Percentiles rank a stretch among this genome's conserved stretches.
Conservation (phyloP, 2,113 vertebrate species). For the Nansenia antarctica region DNA sequence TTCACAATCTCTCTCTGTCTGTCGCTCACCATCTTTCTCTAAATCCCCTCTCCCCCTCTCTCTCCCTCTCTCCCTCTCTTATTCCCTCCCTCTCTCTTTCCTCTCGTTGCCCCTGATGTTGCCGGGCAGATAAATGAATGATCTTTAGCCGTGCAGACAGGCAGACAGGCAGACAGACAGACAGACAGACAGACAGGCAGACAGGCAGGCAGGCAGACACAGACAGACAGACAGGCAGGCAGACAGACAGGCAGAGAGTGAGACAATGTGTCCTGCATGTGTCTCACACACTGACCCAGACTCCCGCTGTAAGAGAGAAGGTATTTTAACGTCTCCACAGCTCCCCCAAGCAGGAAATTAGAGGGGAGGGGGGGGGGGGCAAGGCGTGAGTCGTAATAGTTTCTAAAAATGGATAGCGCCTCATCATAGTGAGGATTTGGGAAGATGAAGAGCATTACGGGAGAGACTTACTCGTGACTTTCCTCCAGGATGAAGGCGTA, state of each 20-base stretch:
- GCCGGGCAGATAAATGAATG: too few species aligned
- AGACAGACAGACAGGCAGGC: too few species aligned
- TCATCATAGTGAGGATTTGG: neutral
- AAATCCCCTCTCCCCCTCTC: neutral
- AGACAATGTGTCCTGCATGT: neutral
- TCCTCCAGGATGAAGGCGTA: neutral
- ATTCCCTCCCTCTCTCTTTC: neutral
- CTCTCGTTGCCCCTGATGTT: neutral
- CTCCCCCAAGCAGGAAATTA: neutral
- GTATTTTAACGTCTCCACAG: neutral
- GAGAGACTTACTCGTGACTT: neutral
- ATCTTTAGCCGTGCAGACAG: too few species aligned
- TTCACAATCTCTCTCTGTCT: neutral
- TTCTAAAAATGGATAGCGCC: neutral
- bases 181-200: too few species aligned
- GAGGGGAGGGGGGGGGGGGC: neutral
- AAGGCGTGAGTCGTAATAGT: neutral
- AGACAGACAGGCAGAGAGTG: too few species aligned
- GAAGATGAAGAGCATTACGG: neutral
- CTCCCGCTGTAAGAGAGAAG: neutral
- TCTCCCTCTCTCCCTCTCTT: neutral
- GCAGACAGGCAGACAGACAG: too few species aligned
- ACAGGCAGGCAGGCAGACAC: too few species aligned
- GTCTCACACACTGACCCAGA: neutral
- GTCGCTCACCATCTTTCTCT: neutral